A percentile compares a stretch with the other conserved stretches of the same genome.
Evolutionary conservation across 2,113 vertebrate genomes (phyloP).

Genomic region (Takifugu bimaculatus): DNA sequence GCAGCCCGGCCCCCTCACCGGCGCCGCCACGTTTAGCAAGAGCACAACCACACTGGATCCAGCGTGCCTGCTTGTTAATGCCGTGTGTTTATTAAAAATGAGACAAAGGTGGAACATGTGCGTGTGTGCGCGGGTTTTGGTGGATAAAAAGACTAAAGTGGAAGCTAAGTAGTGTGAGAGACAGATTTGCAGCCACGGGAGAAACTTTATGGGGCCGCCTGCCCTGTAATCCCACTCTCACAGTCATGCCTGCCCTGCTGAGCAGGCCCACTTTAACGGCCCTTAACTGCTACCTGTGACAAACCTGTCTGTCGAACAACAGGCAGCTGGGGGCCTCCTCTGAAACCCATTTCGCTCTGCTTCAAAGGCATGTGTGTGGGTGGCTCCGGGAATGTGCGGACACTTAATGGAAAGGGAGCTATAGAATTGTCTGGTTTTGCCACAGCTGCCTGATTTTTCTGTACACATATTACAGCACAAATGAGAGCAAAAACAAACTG

Average conservation of each 20-base stretch:
- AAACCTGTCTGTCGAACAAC: slow-evolving; percentile 60
- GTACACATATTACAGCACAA: slow-evolving; percentile 10
- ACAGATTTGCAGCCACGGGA: slow-evolving; percentile 58
- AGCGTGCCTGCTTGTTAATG: not conserved
- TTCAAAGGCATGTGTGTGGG: slow-evolving; percentile 50
- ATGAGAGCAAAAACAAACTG: not conserved
- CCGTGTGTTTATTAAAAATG: slow-evolving; percentile 1
- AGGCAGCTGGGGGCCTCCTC: slow-evolving; percentile 52
- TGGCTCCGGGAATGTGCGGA: slow-evolving; percentile 24
- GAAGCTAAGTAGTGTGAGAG: slow-evolving; percentile 56
- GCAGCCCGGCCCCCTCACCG: slow-evolving; percentile 40
- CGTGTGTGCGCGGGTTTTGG: not conserved
- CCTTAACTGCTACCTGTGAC: slow-evolving; percentile 71
- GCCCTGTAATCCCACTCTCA: slow-evolving; percentile 73
- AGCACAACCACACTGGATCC: not conserved
- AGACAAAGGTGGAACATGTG: not conserved
- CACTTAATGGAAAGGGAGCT: slow-evolving; percentile 5
- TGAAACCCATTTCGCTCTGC: slow-evolving; percentile 27
- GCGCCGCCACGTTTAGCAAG: slow-evolving; percentile 4
- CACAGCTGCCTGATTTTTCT: slow-evolving; percentile 10
- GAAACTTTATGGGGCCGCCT: slow-evolving; percentile 69
- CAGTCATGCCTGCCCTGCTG: slow-evolving; percentile 55
- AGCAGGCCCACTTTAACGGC: slow-evolving; percentile 62
- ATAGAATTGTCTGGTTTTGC: slow-evolving; percentile 4
- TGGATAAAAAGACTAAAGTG: slow-evolving; percentile 10